Conservation (phyloP, 2,113 vertebrate genomes). For the Anguilla japonica region DNA sequence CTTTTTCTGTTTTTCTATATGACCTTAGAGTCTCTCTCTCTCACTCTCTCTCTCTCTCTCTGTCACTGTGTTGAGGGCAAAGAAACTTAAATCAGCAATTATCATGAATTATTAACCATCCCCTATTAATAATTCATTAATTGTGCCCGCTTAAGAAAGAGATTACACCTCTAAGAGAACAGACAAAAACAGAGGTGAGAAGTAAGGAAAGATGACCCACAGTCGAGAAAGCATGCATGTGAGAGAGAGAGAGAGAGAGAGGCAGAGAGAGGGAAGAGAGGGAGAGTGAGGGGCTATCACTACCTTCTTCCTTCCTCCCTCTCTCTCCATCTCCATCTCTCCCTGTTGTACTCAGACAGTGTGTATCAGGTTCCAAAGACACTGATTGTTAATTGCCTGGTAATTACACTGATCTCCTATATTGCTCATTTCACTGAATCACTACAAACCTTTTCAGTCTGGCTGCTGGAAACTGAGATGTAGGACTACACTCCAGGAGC, state of each 20-base stretch:
- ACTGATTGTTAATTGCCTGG: slow-evolving; percentile 45
- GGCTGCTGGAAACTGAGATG: slow-evolving; percentile 41
- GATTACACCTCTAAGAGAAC: slow-evolving; percentile 67
- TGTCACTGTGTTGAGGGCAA: slow-evolving; percentile 68
- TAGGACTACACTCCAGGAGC: slow-evolving; percentile 53
- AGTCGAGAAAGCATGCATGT: slow-evolving; percentile 22
- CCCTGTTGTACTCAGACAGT: slow-evolving; percentile 29
- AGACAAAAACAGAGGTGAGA: slow-evolving; percentile 46
- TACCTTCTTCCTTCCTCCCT: background rate
- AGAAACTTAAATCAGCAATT: slow-evolving; percentile 92
- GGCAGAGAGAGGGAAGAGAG: slow-evolving; percentile 22
- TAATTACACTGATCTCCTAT: slow-evolving; percentile 48
- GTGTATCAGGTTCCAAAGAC: slow-evolving; percentile 48
- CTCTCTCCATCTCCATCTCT: background rate
- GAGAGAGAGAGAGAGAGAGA: slow-evolving; percentile 5
- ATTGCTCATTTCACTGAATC: slow-evolving; percentile 44
- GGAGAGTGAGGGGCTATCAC: background rate
- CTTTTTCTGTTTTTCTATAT: background rate
- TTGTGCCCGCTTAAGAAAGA: slow-evolving; percentile 68
- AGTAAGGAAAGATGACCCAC: background rate
- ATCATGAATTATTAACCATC: slow-evolving; percentile 92
- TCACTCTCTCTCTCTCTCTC: no score
- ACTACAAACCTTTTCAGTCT: slow-evolving; percentile 43
- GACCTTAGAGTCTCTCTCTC: background rate
- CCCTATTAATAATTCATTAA: slow-evolving; percentile 91